phyloP scores from a whole-genome alignment of 2,113 vertebrate species.

The Melanotaenia duboulayi region DNA sequence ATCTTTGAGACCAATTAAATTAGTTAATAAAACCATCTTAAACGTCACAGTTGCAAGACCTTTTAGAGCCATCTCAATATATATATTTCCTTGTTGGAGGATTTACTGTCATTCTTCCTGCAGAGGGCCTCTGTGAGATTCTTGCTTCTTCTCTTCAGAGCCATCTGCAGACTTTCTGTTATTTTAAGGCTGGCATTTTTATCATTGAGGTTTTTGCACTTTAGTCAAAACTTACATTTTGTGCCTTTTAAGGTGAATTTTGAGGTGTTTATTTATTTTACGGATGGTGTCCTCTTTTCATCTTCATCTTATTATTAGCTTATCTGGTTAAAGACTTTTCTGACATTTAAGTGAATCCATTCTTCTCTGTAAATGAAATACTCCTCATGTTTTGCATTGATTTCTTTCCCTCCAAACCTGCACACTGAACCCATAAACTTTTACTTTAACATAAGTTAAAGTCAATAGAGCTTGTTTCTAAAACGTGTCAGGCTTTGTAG shows the following conservation, averaged over 20 bases:
- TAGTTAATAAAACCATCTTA: not conserved
- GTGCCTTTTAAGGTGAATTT: no score
- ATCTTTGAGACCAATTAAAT: no score
- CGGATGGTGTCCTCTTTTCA: not conserved
- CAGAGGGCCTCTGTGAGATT: not conserved
- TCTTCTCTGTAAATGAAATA: not conserved
- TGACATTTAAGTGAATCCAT: not conserved
- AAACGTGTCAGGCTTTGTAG: no score
- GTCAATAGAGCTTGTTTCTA: no score
- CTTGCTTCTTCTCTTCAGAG: no score
- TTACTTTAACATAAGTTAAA: no score
- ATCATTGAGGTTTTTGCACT: no score
- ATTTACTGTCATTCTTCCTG: not conserved
- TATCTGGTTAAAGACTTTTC: not conserved
- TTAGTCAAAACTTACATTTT: no score
- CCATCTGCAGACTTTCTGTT: no score
- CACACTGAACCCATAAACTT: no score
- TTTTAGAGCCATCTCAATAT: not conserved
- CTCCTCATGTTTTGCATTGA: not conserved
- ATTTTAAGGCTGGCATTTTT: no score
- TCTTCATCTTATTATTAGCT: not conserved
- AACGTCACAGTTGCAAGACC: not conserved
- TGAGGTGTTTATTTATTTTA: no score
- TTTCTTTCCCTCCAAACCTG: not conserved
- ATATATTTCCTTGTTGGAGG: not conserved